A percentile compares a stretch with the other conserved stretches of the same genome.
phyloP scores from a whole-genome alignment of 1,140 invertebrate species.

The Macrotrachela quadricornifera region DNA sequence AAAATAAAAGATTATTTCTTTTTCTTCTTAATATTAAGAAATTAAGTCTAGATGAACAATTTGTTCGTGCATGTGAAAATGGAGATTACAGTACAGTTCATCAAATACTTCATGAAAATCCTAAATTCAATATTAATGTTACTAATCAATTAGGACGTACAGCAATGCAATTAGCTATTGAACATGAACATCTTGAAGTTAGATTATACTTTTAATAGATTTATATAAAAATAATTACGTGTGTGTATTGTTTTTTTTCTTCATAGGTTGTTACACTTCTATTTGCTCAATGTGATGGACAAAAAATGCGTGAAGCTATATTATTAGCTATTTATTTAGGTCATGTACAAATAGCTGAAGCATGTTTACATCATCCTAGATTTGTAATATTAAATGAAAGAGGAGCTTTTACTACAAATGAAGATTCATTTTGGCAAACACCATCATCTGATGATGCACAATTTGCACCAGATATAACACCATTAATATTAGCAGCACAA shows the following conservation, averaged over 20 bases:
- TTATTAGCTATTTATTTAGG: conserved; percentile 25
- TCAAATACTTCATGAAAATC: conserved; percentile 16
- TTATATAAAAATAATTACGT: not conserved
- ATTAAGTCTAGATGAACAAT: not conserved
- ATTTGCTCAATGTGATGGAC: conserved; percentile 18
- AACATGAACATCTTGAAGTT: conserved; percentile 24
- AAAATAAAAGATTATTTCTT: no score
- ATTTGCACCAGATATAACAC: conserved; percentile 22
- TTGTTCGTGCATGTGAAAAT: conserved; percentile 8
- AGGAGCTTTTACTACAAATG: not conserved
- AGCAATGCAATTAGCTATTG: conserved; percentile 20
- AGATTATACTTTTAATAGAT: conserved; percentile 6
- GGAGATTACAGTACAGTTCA: conserved; percentile 13
- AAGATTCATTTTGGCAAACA: conserved; percentile 8
- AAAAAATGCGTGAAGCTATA: conserved; percentile 24
- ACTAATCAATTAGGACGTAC: conserved; percentile 21
- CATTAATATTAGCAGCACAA: conserved; percentile 19
- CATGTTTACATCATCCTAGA: conserved; percentile 23
- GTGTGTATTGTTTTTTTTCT: not conserved
- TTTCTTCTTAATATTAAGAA: no score
- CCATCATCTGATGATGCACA: conserved; percentile 12
- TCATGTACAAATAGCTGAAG: conserved; percentile 25
- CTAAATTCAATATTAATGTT: conserved; percentile 18
- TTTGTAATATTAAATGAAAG: conserved; percentile 12
- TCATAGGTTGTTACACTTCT: conserved; percentile 22